A percentile compares a stretch with the other conserved stretches of the same genome.
Evolutionary conservation across 2,888 invertebrate species (phyloP).

Genomic region (Dicyrtomina minuta): DNA sequence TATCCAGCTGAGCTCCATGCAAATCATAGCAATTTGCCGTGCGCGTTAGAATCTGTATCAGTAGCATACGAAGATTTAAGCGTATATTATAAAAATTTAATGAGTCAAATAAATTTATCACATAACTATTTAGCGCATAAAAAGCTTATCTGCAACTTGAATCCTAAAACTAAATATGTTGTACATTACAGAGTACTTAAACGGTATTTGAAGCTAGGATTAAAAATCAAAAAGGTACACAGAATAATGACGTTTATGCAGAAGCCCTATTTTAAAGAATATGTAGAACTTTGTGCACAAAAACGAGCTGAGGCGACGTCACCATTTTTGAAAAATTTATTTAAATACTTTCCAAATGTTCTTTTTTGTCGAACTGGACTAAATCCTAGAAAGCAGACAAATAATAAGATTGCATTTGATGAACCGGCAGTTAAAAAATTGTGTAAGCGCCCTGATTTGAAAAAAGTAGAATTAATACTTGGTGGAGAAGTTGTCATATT

Average conservation of each 20-base stretch:
- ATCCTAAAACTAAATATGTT: constrained; percentile 29
- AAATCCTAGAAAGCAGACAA: background rate
- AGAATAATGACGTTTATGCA: constrained; percentile 35
- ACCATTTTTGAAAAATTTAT: constrained; percentile 31
- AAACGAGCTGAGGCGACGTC: constrained; percentile 15
- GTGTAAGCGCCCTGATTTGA: background rate
- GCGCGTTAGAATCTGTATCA: background rate
- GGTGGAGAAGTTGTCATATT: background rate
- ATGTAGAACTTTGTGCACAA: constrained; percentile 28
- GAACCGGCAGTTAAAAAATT: background rate
- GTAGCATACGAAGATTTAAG: constrained; percentile 6
- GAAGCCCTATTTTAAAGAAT: constrained; percentile 26
- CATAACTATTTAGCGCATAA: constrained; percentile 2
- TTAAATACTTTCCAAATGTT: constrained; percentile 21
- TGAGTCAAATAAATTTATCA: background rate
- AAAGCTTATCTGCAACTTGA: constrained; percentile 8
- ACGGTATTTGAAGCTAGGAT: constrained; percentile 33
- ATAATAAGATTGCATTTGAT: background rate
- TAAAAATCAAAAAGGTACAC: constrained; percentile 33
- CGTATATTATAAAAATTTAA: constrained; percentile 21
- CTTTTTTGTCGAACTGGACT: constrained; percentile 20
- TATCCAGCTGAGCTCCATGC: background rate
- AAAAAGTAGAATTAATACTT: background rate
- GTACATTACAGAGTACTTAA: constrained; percentile 35
- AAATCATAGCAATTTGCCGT: constrained; percentile 14